phyloP scores from a whole-genome alignment of 1,140 invertebrate species.

The Lysiphlebus fabarum region DNA sequence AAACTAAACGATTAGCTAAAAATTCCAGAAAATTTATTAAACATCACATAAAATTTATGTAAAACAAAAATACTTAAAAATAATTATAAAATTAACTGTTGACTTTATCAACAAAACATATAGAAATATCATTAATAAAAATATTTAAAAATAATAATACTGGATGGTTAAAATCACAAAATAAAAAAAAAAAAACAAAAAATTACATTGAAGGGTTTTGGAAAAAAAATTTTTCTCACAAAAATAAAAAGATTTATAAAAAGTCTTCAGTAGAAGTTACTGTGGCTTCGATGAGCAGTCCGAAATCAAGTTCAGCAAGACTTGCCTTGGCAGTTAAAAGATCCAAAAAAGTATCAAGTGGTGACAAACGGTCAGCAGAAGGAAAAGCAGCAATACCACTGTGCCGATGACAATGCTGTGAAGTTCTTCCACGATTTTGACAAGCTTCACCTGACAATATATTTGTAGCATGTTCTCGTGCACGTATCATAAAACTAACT shows the following conservation, averaged over 20 bases:
- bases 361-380: slow-evolving; percentile 70
- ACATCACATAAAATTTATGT: no score
- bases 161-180: no score
- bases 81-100: no score
- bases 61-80: no score
- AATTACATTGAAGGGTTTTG: no score
- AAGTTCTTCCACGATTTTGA: slow-evolving; percentile 45
- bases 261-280: slow-evolving; percentile 61
- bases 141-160: no score
- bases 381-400: slow-evolving; percentile 64
- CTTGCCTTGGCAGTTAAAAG: slow-evolving; percentile 81
- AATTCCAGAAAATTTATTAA: no score
- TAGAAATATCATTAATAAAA: no score
- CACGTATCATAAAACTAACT: slow-evolving; percentile 71
- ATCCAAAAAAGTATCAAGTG: slow-evolving; percentile 79
- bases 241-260: slow-evolving; percentile 35
- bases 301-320: slow-evolving; percentile 76
- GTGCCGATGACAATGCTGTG: slow-evolving; percentile 46
- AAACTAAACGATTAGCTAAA: no score
- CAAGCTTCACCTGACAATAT: slow-evolving; percentile 66
- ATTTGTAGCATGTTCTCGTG: slow-evolving; percentile 74
- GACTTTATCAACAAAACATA: no score
- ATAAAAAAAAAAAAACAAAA: no score
- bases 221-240: no score
- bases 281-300: slow-evolving; percentile 76